phyloP scores from a whole-genome alignment of 2,888 invertebrate species.

The Podotricha telesiphe region DNA sequence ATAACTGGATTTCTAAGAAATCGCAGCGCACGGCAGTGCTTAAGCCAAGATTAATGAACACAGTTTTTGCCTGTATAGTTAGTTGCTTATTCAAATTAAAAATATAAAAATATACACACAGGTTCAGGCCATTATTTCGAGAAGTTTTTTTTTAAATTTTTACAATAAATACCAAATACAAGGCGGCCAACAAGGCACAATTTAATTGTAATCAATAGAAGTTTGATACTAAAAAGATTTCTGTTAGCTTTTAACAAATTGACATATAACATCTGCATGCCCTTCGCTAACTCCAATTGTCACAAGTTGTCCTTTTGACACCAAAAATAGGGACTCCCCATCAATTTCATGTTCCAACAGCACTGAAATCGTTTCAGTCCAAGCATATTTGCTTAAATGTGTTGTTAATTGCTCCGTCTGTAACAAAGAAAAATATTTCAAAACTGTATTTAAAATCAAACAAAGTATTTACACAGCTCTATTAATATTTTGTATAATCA shows the following conservation, averaged over 20 bases:
- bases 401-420: slow-evolving; percentile 63
- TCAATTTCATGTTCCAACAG: slow-evolving; percentile 75
- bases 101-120: slow-evolving; percentile 23
- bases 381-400: slow-evolving; percentile 60
- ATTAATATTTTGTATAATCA: too few relatives aligned
- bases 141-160: background rate
- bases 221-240: slow-evolving; percentile 17
- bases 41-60: slow-evolving; percentile 19
- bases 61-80: slow-evolving; percentile 9
- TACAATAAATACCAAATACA: background rate
- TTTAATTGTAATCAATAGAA: slow-evolving; percentile 18
- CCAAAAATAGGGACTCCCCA: slow-evolving; percentile 70
- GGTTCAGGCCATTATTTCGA: slow-evolving; percentile 5
- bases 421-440: slow-evolving; percentile 34
- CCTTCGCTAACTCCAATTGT: slow-evolving; percentile 67
- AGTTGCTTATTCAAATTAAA: slow-evolving; percentile 13
- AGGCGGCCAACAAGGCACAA: slow-evolving; percentile 6
- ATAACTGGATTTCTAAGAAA: slow-evolving; percentile 17
- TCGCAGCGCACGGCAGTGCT: slow-evolving; percentile 25
- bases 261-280: slow-evolving; percentile 65
- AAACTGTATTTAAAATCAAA: background rate
- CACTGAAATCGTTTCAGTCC: slow-evolving; percentile 65
- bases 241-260: slow-evolving; percentile 60
- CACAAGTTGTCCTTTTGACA: slow-evolving; percentile 64
- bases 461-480: too few relatives aligned